Evolutionary conservation across 2,888 invertebrate species (phyloP).

Genomic region (Ephialtes manifestator): DNA sequence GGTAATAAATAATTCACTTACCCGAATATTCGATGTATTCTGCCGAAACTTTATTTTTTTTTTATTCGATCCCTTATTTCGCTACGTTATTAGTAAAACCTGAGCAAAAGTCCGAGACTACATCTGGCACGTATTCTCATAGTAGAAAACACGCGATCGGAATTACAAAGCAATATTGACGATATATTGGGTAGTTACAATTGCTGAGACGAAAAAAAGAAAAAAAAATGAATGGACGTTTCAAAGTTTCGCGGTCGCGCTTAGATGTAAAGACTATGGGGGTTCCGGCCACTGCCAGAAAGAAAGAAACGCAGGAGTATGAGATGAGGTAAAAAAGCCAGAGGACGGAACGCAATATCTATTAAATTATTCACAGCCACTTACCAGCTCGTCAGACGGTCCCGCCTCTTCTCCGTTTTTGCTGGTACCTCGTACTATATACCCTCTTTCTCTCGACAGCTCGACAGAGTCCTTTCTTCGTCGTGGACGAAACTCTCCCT

Average conservation of each 20-base stretch:
- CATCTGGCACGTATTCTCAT: not conserved
- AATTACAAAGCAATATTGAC: constrained; percentile 31
- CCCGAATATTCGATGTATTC: not conserved
- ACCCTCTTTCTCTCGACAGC: constrained; percentile 54
- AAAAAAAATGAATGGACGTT: not conserved
- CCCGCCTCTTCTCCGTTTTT: constrained; percentile 78
- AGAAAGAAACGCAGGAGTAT: constrained; percentile 46
- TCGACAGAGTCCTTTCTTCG: constrained; percentile 68
- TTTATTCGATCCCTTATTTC: not conserved
- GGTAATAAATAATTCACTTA: not conserved
- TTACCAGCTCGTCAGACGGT: constrained; percentile 81
- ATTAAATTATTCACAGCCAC: constrained; percentile 82
- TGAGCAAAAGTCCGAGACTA: constrained; percentile 12
- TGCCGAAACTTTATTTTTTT: not conserved
- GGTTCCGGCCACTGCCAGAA: constrained; percentile 29
- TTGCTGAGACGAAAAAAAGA: constrained; percentile 9
- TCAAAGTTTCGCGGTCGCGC: constrained; percentile 48
- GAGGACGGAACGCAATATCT: constrained; percentile 76
- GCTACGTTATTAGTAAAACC: not conserved
- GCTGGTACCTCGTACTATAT: constrained; percentile 53
- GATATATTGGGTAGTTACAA: constrained; percentile 5
- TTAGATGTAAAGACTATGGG: constrained; percentile 49
- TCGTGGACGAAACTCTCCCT: constrained; percentile 62
- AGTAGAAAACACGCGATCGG: constrained; percentile 36
- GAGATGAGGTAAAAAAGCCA: constrained; percentile 56